Evolutionary conservation across 2,113 vertebrate genomes (phyloP).

Genomic region (Lynx canadensis): DNA sequence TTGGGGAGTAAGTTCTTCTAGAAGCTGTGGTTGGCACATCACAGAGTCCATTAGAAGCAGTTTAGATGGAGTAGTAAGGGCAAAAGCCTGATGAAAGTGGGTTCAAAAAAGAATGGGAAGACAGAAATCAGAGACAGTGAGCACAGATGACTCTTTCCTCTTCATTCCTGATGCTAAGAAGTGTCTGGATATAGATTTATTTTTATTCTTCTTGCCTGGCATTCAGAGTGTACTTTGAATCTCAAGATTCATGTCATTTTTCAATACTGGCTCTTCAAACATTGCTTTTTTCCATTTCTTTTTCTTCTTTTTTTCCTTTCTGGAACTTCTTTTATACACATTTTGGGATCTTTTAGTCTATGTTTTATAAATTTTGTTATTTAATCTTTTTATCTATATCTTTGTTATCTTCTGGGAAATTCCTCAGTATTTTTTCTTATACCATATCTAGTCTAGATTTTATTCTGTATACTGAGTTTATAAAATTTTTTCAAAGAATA

Average conservation of each 20-base stretch:
- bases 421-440: neutral
- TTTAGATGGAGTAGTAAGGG: neutral
- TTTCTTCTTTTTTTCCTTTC: neutral
- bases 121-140: neutral
- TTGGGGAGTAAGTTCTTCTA: neutral
- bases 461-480: neutral
- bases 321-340: neutral
- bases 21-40: neutral
- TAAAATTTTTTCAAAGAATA: neutral
- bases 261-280: neutral
- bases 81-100: neutral
- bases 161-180: neutral
- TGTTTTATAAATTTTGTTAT: neutral
- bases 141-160: no score
- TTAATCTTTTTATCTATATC: neutral
- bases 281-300: neutral
- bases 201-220: slow-evolving; percentile 44
- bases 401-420: neutral
- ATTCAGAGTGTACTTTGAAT: slow-evolving; percentile 5
- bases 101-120: neutral
- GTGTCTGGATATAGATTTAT: neutral
- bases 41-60: neutral
- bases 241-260: slow-evolving; percentile 38
- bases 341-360: neutral
- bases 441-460: slow-evolving; percentile 4